Conservation (phyloP, 2,113 vertebrate genomes). For the Oostethus manadensis region DNA sequence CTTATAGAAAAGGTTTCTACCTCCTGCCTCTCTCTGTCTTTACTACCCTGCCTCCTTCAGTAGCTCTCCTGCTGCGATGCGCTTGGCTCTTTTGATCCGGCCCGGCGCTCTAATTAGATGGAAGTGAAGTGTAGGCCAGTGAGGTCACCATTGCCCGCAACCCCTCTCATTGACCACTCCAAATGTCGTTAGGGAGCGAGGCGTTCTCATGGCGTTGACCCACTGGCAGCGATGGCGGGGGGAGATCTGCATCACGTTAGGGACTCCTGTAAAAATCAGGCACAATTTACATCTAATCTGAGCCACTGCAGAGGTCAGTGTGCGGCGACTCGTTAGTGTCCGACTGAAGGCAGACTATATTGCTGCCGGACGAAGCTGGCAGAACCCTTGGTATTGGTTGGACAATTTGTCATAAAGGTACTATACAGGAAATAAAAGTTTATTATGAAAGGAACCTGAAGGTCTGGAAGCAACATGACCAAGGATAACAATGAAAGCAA, state of each 20-base stretch:
- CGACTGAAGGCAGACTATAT: slow-evolving; percentile 33
- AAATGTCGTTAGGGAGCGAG: slow-evolving; percentile 79
- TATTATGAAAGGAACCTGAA: slow-evolving; percentile 16
- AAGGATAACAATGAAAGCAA: slow-evolving; percentile 44
- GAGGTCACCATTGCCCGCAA: slow-evolving; percentile 83
- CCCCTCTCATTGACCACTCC: slow-evolving; percentile 86
- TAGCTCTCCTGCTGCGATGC: slow-evolving; percentile 85
- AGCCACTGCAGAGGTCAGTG: slow-evolving; percentile 58
- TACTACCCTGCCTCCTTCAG: slow-evolving; percentile 73
- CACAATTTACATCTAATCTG: slow-evolving; percentile 73
- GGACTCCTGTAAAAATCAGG: slow-evolving; percentile 66
- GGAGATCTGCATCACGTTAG: slow-evolving; percentile 82
- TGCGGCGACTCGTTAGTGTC: slow-evolving; percentile 64
- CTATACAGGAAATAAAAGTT: slow-evolving; percentile 14
- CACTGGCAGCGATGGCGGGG: slow-evolving; percentile 37
- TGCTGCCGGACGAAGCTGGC: slow-evolving; percentile 36
- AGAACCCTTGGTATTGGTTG: slow-evolving; percentile 21
- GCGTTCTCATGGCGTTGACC: slow-evolving; percentile 82
- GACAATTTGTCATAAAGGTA: slow-evolving; percentile 32
- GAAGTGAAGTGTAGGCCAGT: slow-evolving; percentile 95
- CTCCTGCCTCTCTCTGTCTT: slow-evolving; percentile 46
- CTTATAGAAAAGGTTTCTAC: slow-evolving; percentile 51
- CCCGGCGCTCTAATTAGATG: slow-evolving; percentile 93
- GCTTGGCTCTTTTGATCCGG: slow-evolving; percentile 86
- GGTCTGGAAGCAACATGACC: slow-evolving; percentile 10